Base-by-base conservation (phyloP, 1,140 invertebrate species). In the Doryteuthis pealeii region DNA sequence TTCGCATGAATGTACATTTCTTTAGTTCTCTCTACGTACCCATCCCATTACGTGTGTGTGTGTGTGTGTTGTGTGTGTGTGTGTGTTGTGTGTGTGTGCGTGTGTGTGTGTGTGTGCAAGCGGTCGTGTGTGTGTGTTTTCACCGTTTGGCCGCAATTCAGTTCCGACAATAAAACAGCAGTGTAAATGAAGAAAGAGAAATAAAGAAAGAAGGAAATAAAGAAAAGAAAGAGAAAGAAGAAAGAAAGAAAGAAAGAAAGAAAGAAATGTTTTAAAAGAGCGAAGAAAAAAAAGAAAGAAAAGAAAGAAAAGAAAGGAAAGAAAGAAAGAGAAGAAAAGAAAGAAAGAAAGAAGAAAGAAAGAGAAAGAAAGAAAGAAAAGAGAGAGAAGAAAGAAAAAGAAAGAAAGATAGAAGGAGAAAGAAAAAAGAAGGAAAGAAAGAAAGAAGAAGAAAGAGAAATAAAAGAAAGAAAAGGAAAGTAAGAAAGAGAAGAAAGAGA, bases 351-450 rank as follows among this genome's bases (percentile, higher is more conserved):
- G 45, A 45, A 54, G 43, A 68, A 49, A 40, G 3, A 43, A 40
- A 30, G 62, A 69, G 72, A 33, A 68, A 32, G 62, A 73, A 62
- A 40, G 35, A 32, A 35, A 73, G 12, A 1, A 43, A 33, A 26
- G 72, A 31, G 58, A 67, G 40, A 2, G 65, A 67, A 22, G 54
- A 67, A 40, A 43, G 65, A 67, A 28, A 32, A 32, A 35, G 2
- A 22, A 32, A 3, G 70, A 30, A 35, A 32, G 33, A 58, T 26
- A 10, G 62, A 32, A 54, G 62, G 70, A 40, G 70, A 8, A 49
- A 40, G 35, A 49, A 35, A 22, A 67, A 40, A 54, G 70, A 26
- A 54, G 30, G 49, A 28, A n/a, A 49, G 43, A 28, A 32, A 66
- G 28, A 31, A 58, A 43, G 43, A 71, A 67, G 28, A 43, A 40